Evolutionary conservation across 2,888 invertebrate species (phyloP), one percentile per base, ranked within the genome.

Genomic region (Agapetus fuscipes): DNA sequence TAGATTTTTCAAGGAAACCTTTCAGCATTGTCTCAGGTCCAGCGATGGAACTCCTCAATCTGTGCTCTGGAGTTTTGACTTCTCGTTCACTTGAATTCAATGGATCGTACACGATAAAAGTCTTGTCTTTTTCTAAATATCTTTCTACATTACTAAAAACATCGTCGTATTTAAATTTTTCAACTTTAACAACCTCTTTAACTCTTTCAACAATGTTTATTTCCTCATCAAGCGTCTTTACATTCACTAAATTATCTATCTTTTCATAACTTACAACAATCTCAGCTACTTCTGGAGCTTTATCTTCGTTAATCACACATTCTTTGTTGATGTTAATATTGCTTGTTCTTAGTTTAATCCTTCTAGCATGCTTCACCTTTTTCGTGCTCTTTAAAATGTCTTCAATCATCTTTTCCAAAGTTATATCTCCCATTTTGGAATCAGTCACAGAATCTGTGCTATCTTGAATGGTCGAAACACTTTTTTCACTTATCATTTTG

Each of bases 331-430:
- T 12, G 36, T 59, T 57, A 7, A 45, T 39, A 24, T 43, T 39
- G 15, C 31, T 43, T 3, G 31, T 25, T 25, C 37, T 36, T 32
- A 48, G 37, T 32, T 39, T 39, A 6, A 46, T 38, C 24, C 30
- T 30, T 26, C 48, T 42, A 6, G 48, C 48, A 11, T 36, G 37
- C 17, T 69, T 71, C 0, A 66, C 60, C 36, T 67, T 66, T 51
- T 67, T 66, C 1, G 73, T 72, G 45, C 71, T 73, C 48, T 76
- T 76, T 45, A 77, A 64, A 37, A 77, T 73, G 42, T 74, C 76
- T 52, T 76, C 74, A 29, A 77, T 76, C 60, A 77, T 71, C 57
- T 62, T 68, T 52, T 77, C 76, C 30, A 78, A 56, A 9, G 70
- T 70, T 1, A 64, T 52, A 50, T 70, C 70, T 3, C 70, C 70